Conservation (phyloP, 2,113 vertebrate species). For the Menura novaehollandiae region DNA sequence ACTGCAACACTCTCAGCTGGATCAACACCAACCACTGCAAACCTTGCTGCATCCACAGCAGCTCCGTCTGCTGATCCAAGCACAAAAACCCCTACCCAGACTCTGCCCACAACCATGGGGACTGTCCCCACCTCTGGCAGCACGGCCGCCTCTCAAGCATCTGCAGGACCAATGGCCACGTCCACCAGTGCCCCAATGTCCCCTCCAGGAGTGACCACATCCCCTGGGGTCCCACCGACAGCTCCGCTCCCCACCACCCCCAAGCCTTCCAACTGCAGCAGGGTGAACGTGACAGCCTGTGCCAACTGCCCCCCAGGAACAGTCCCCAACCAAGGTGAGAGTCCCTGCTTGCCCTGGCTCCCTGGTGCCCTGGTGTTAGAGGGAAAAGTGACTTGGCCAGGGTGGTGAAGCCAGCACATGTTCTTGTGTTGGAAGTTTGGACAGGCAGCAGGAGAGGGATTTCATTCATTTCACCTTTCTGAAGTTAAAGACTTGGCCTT, state of each 20-base stretch:
- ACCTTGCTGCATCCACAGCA: not conserved
- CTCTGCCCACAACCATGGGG: not conserved
- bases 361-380: accelerated
- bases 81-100: not conserved
- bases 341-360: accelerated
- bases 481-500: not conserved
- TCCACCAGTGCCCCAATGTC: not conserved
- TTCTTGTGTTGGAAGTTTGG: not conserved
- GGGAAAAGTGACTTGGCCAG: not conserved
- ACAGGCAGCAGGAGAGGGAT: not conserved
- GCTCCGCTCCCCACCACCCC: not conserved
- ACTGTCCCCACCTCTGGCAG: not conserved
- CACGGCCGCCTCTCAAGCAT: accelerated
- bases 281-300: conserved; percentile 76
- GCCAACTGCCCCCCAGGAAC: conserved; percentile 77
- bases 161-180: accelerated
- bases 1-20: not conserved
- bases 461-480: not conserved
- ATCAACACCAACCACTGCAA: not conserved
- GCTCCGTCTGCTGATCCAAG: not conserved
- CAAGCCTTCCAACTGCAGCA: conserved; percentile 68
- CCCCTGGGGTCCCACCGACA: not conserved
- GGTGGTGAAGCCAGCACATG: not conserved
- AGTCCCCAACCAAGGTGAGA: conserved; percentile 66
- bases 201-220: not conserved